Base-by-base conservation (phyloP, 2,113 vertebrate species). In the rat (Rattus norvegicus) region DNA sequence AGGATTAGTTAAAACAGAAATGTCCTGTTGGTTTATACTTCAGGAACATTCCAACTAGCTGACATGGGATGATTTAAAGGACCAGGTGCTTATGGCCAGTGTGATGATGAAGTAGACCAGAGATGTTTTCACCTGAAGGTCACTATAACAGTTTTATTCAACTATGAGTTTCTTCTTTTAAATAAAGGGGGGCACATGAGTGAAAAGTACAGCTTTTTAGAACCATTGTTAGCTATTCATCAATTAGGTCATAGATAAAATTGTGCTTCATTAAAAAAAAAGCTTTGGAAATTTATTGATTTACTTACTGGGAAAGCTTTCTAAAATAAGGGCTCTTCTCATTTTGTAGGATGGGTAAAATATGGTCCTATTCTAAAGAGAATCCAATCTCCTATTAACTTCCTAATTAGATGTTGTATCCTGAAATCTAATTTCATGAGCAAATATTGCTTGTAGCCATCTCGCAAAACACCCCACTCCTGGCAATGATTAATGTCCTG, bases 341-440 rank as follows among this genome's bases (percentile, higher is more conserved):
- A 81, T 95, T 95, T 91, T 85, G 36, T 72, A 63, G 59, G 47
- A 88, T 83, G 54, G 75, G 91, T 96, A 90, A 92, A 97, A 52
- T 43, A 63, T 67, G 14, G 39, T 54, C 16, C 13, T 88, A 85
- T 91, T 91, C 95, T 33, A 88, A 92, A 92, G 20, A 93, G 30
- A 36, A 92, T 56, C 17, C 59, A 94, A 59, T 10, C 92, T 95
- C 96, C 92, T 94, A 19, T 97, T 97, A 95, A 93, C 92, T 87
- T 88, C 54, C 43, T 95, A 94, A 95, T 95, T 95, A 92, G 33
- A 85, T 95, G 96, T 96, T 91, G 69, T 59, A 89, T 59, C 43
- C 76, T 87, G 28, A 93, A 92, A 94, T 96, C 73, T 92, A 90
- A 96, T 97, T 97, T 96, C 28, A 4, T 89, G 90, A 95, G 85